Base-by-base conservation (phyloP, 2,888 invertebrate species). In the Erebia epiphron region DNA sequence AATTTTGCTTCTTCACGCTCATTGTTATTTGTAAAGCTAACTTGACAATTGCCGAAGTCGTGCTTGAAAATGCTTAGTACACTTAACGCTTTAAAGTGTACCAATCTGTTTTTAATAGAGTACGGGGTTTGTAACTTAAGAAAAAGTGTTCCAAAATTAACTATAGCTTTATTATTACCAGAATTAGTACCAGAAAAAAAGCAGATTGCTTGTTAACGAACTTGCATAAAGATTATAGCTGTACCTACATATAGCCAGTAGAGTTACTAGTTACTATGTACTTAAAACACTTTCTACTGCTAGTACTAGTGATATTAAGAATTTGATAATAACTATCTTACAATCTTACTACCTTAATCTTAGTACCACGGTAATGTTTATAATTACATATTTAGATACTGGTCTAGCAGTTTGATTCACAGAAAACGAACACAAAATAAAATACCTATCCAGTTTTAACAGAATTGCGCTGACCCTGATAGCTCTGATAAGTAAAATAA, bases 1-100 rank as follows among this genome's bases (percentile, higher is more conserved):
- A 84, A 85, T 86, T 83, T 83, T 83, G 86, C 83, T 83, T 82
- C 81, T 89, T 89, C 89, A 87, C 82, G 85, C 81, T 84, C 80
- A 75, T 82, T 86, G 85, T 87, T 85, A 85, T 89, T 89, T 86
- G 83, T 87, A 78, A 77, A 76, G 80, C 83, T 88, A 86, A 86
- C 85, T 86, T 84, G 86, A 83, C 88, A 86, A 78, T 83, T 86
- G 73, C 72, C 60, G 72, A 61, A 57, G 72, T 52, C 66, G 68
- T 63, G 62, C 66, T 70, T 62, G 57, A 68, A 69, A 73, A 72
- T 72, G 67, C 61, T 65, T 67, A 68, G 54, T 61, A 11, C 41
- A 61, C 58, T 68, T 61, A 61, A 62, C 49, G 21, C 21, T 62
- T 16, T 49, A 62, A 62, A 46, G 49, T 11, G 46, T 46, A 61